Conservation (phyloP, 92 coral and sea anemone genomes). For the Porites evermanni region DNA sequence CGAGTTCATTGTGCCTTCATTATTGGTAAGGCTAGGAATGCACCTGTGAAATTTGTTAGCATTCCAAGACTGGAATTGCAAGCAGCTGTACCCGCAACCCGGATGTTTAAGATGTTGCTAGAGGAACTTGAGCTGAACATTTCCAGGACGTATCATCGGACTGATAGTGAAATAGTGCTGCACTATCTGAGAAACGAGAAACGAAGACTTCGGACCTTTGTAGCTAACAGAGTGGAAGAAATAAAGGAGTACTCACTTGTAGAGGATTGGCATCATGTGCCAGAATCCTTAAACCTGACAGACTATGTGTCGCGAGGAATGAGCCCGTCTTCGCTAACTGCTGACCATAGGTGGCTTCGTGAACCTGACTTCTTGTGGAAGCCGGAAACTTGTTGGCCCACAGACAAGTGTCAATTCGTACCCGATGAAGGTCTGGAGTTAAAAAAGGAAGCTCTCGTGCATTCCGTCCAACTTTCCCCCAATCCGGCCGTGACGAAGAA, state of each 20-base stretch:
- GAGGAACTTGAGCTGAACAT: slow-evolving; percentile 44
- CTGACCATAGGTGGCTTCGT: not conserved
- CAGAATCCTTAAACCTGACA: slow-evolving; percentile 19
- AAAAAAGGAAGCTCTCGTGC: no score
- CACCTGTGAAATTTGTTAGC: slow-evolving; percentile 48
- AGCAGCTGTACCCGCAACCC: slow-evolving; percentile 63
- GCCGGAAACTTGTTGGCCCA: no score
- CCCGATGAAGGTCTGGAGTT: no score
- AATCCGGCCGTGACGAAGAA: no score
- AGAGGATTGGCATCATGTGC: slow-evolving; percentile 50
- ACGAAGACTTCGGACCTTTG: slow-evolving; percentile 55
- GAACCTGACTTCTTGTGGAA: no score
- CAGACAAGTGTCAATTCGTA: no score
- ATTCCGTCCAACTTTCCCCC: no score
- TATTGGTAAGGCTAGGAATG: slow-evolving; percentile 59
- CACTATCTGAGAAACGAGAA: slow-evolving; percentile 53
- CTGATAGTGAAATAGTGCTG: slow-evolving; percentile 15
- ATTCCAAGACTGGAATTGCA: slow-evolving; percentile 64
- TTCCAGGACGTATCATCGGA: not conserved
- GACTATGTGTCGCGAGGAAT: slow-evolving; percentile 3
- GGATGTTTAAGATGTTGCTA: slow-evolving; percentile 35
- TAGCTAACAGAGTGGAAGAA: slow-evolving; percentile 58
- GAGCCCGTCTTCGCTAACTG: not conserved
- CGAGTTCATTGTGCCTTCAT: slow-evolving; percentile 48
- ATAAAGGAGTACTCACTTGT: slow-evolving; percentile 48